Conservation (phyloP, 2,888 invertebrate species). For the Idaea biselata region DNA sequence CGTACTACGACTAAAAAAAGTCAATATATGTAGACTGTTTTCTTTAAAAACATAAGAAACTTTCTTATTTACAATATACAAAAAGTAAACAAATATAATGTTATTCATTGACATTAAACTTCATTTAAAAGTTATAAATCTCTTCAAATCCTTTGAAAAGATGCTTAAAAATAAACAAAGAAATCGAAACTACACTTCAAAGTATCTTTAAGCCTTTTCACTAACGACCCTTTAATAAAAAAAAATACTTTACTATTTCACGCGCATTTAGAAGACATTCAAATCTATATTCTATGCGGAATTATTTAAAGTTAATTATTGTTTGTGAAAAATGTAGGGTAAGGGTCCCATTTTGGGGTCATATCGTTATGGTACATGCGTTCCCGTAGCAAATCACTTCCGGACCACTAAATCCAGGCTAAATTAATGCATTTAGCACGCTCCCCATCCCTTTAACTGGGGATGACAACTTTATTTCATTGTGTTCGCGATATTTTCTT, state of each 20-base stretch:
- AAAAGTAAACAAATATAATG: not conserved
- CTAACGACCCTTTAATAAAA: conserved; percentile 64
- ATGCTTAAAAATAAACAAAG: conserved; percentile 12
- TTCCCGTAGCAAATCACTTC: conserved; percentile 81
- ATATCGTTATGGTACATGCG: conserved; percentile 69
- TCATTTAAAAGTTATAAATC: conserved; percentile 1
- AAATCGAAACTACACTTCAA: conserved; percentile 23
- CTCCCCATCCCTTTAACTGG: conserved; percentile 70
- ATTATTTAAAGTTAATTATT: conserved; percentile 49
- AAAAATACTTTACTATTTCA: conserved; percentile 54
- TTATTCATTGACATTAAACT: not conserved
- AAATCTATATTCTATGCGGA: conserved; percentile 28
- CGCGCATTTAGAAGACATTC: conserved; percentile 44
- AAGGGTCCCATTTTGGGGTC: conserved; percentile 57
- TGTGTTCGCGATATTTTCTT: conserved; percentile 75
- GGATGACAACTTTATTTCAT: conserved; percentile 80
- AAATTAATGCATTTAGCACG: conserved; percentile 81
- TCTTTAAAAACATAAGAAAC: too few species aligned
- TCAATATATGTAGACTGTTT: too few species aligned
- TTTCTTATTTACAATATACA: not conserved
- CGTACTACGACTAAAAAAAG: too few species aligned
- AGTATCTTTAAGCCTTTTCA: conserved; percentile 50
- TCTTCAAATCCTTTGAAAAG: conserved; percentile 7
- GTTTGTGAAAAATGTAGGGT: conserved; percentile 46
- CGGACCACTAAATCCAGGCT: conserved; percentile 79